Evolutionary conservation across 2,888 invertebrate genomes (phyloP), one percentile per base, ranked within the genome.

Genomic region (Apocheima hispidaria): DNA sequence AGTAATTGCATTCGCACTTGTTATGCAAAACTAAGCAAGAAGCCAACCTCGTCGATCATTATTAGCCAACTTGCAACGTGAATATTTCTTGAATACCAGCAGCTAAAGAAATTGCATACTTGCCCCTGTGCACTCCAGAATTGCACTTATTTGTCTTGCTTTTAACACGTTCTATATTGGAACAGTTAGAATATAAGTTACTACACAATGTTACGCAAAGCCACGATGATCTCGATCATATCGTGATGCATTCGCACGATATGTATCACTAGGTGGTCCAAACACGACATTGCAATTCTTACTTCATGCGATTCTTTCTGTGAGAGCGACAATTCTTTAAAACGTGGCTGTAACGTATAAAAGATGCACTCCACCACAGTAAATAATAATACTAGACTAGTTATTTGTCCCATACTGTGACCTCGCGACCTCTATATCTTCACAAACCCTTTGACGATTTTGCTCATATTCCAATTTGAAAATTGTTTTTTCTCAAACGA

Each of bases 1-100:
- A 66, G 69, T 87, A 87, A 87, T 85, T 82, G 82, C 80, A 79
- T 83, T 81, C 81, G 81, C 82, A 86, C 83, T 86, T 84, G 82
- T 85, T 85, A 86, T 77, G 82, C 77, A 77, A 79, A 79, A 74
- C 75, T 70, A 74, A 77, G 76, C 79, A 79, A 81, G 75, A 78
- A 79, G 73, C 72, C 71, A 77, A 77, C 77, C 76, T 76, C 74
- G 72, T 78, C 79, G 71, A 76, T 77, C 74, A 78, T 77, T 74
- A 68, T 86, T 85, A 72, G 73, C 78, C 76, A 84, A 87, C 74
- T 69, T 70, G 72, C 74, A 76, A 75, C 75, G 79, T 75, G 77
- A 82, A 86, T 79, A 82, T 84, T 78, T 81, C 81, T 79, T 83
- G 77, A 83, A 83, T 82, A 81, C 79, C 69, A 72, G 61, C 66